Percentiles rank a stretch among this genome's conserved stretches.
phyloP scores from a whole-genome alignment of 2,888 invertebrate genomes.

The Odontomyia ornata region DNA sequence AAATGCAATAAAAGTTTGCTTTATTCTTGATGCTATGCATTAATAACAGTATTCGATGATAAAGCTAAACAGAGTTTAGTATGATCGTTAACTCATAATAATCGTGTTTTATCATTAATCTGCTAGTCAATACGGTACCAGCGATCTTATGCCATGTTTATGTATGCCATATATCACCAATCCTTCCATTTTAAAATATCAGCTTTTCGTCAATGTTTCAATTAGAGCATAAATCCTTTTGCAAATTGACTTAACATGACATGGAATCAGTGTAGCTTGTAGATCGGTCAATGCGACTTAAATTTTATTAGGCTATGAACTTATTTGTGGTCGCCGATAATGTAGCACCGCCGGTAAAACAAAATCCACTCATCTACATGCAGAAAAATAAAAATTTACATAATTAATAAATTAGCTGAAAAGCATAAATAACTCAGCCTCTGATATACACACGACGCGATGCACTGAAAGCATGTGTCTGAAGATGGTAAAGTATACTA shows the following conservation, averaged over 20 bases:
- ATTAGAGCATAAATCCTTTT: slow-evolving; percentile 33
- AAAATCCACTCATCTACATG: slow-evolving; percentile 16
- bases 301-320: slow-evolving; percentile 39
- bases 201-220: slow-evolving; percentile 28
- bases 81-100: no score
- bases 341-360: slow-evolving; percentile 19
- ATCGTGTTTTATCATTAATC: no score
- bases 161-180: not conserved
- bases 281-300: slow-evolving; percentile 12
- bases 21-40: no score
- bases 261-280: slow-evolving; percentile 44
- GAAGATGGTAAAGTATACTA: slow-evolving; percentile 4
- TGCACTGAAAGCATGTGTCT: not conserved
- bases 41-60: no score
- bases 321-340: not conserved
- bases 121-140: no score
- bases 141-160: not conserved
- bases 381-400: slow-evolving; percentile 45
- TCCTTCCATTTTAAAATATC: not conserved
- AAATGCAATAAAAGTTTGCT: no score
- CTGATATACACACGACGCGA: slow-evolving; percentile 35
- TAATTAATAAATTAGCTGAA: slow-evolving; percentile 50
- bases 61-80: no score
- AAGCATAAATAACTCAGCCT: slow-evolving; percentile 47
- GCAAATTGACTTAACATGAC: slow-evolving; percentile 45